Conservation (phyloP, 2,113 vertebrate species). For the Vidua chalybeata region DNA sequence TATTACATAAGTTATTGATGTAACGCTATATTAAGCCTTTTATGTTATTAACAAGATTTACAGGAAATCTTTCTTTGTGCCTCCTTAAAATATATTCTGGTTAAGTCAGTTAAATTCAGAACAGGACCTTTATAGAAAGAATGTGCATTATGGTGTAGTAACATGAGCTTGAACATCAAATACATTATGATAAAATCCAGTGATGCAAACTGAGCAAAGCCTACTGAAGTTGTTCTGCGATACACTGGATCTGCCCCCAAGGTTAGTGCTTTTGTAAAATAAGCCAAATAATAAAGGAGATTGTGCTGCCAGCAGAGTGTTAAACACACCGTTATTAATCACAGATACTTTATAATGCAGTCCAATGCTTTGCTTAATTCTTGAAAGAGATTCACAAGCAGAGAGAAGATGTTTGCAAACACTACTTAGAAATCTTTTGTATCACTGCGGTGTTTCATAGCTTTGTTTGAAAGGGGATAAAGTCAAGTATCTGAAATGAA, state of each 20-base stretch:
- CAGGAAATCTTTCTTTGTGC: background rate
- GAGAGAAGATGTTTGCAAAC: background rate
- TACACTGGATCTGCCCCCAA: background rate
- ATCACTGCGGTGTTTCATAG: background rate
- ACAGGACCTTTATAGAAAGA: background rate
- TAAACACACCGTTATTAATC: background rate
- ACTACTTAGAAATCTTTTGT: background rate
- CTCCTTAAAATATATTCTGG: background rate
- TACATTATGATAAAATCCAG: background rate
- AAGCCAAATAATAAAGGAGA: background rate
- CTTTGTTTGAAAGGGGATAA: background rate
- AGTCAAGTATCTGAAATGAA: constrained; percentile 8
- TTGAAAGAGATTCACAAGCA: background rate
- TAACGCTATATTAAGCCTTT: background rate
- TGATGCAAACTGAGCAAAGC: background rate
- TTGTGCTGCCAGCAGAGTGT: background rate
- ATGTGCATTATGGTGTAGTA: background rate
- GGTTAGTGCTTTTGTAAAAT: background rate
- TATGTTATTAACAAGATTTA: background rate
- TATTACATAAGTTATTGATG: background rate
- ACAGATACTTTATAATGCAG: background rate
- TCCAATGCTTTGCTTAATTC: background rate
- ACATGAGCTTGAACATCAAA: background rate
- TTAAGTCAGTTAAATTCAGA: background rate
- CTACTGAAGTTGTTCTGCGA: background rate